phyloP scores from a whole-genome alignment of 2,888 invertebrate species.

The Tetranychus piercei region DNA sequence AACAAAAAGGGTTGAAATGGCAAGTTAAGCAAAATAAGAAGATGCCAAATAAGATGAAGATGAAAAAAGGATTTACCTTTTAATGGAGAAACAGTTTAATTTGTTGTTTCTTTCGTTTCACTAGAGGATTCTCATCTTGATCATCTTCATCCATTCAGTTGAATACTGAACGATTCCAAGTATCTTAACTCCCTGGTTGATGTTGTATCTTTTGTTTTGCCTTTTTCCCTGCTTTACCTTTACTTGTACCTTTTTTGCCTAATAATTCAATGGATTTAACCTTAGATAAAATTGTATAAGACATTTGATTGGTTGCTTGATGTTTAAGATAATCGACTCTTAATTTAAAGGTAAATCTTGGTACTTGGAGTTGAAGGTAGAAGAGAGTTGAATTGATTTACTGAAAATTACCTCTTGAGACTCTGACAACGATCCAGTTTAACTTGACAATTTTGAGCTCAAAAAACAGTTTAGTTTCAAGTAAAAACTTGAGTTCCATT shows the following conservation, averaged over 20 bases:
- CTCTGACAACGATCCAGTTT: neutral
- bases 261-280: neutral
- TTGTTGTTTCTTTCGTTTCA: neutral
- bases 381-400: neutral
- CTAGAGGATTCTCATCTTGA: neutral
- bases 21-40: neutral
- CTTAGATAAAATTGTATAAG: too few species aligned
- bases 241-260: too few species aligned
- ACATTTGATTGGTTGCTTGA: neutral
- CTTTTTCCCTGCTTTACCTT: neutral
- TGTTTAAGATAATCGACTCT: conserved; percentile 1
- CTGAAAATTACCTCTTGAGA: neutral
- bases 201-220: neutral
- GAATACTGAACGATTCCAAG: too few species aligned
- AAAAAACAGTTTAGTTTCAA: neutral
- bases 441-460: neutral
- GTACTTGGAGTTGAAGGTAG: neutral
- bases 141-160: neutral
- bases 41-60: neutral
- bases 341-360: neutral
- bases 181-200: neutral
- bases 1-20: neutral
- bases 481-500: too few species aligned
- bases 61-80: neutral
- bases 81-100: conserved; percentile 1